Conservation (phyloP, 2,888 invertebrate genomes). For the Spilosoma lubricipeda region DNA sequence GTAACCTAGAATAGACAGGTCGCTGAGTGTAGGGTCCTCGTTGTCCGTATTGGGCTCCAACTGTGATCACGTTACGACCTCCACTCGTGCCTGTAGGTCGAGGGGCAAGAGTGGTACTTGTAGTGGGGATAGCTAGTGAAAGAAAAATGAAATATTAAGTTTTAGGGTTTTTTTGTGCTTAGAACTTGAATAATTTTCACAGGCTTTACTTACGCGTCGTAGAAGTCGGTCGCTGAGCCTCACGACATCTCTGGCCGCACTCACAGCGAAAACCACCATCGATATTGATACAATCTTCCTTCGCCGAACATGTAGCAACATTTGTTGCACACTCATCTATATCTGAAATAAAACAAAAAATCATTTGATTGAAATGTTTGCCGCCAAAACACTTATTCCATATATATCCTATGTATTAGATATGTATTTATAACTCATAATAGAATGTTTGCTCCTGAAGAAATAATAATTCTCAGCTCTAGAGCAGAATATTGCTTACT, state of each 20-base stretch:
- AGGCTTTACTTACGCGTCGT: slow-evolving; percentile 43
- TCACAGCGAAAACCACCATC: slow-evolving; percentile 92
- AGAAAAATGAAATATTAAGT: background rate
- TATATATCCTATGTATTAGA: background rate
- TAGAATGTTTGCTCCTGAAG: no score
- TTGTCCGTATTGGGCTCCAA: slow-evolving; percentile 79
- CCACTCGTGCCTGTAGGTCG: slow-evolving; percentile 52
- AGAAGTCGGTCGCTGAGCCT: slow-evolving; percentile 56
- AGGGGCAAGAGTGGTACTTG: slow-evolving; percentile 36
- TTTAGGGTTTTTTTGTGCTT: background rate
- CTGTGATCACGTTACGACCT: slow-evolving; percentile 73
- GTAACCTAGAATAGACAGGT: slow-evolving; percentile 63
- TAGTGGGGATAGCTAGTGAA: slow-evolving; percentile 29
- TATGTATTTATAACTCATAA: background rate
- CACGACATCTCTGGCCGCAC: slow-evolving; percentile 66
- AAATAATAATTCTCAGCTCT: no score
- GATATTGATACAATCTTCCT: slow-evolving; percentile 90
- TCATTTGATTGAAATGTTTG: background rate
- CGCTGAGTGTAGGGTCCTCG: slow-evolving; percentile 68
- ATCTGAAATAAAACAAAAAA: slow-evolving; percentile 85
- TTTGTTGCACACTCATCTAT: slow-evolving; percentile 91
- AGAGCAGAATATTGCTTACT: no score
- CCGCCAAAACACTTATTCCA: background rate
- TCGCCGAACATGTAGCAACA: slow-evolving; percentile 69
- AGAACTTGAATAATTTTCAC: background rate